Percentiles rank a stretch among this genome's conserved stretches.
Conservation (phyloP, 2,797 vertebrate genomes). For the Erpetoichthys calabaricus region DNA sequence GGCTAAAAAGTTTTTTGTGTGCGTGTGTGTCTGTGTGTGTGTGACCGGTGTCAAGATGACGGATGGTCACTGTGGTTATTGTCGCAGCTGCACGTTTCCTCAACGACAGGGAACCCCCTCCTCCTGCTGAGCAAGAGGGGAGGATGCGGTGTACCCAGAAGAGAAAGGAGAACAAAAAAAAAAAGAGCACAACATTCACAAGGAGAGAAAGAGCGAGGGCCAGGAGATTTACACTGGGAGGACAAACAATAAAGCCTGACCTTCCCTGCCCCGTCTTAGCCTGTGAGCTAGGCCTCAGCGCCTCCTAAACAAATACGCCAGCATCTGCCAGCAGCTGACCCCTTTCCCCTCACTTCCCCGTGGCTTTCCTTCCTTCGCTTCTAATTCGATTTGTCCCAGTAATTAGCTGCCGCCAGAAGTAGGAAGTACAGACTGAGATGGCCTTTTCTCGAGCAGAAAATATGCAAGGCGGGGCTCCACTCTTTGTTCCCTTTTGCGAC, state of each 20-base stretch:
- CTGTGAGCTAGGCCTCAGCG: not conserved
- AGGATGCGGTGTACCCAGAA: not conserved
- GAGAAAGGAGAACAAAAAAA: no score
- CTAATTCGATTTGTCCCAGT: constrained; percentile 1
- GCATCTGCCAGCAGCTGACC: constrained; percentile 1
- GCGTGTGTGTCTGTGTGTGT: no score
- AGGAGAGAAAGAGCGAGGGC: not conserved
- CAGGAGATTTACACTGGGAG: not conserved
- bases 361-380: not conserved
- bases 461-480: no score
- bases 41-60: not conserved
- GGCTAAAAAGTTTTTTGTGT: constrained; percentile 1
- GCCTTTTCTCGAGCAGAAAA: no score
- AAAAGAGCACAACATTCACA: no score
- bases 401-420: constrained; percentile 15
- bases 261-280: not conserved
- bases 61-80: not conserved
- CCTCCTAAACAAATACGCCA: not conserved
- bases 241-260: not conserved
- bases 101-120: constrained; percentile 14
- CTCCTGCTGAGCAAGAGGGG: constrained; percentile 1
- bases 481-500: no score
- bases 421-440: not conserved
- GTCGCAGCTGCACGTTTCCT: not conserved
- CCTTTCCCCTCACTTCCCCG: not conserved